phyloP scores from a whole-genome alignment of 2,797 vertebrate species.

The Sarcophilus harrisii region DNA sequence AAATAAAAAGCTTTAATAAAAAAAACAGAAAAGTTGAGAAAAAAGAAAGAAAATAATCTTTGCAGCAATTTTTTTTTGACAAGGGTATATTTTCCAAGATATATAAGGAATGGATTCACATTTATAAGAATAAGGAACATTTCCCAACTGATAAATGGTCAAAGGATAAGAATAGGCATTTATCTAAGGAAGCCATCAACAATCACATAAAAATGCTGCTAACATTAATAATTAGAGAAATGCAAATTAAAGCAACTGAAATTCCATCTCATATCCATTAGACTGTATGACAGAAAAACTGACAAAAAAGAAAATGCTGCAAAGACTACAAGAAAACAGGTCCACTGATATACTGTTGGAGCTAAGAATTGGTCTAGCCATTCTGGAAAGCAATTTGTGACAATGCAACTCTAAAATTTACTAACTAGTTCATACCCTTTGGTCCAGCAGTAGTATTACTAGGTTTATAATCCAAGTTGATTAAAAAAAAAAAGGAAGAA shows the following conservation, averaged over 20 bases:
- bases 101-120: background rate
- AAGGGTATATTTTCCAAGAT: background rate
- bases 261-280: background rate
- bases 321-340: background rate
- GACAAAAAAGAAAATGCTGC: background rate
- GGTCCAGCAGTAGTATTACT: background rate
- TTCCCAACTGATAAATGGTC: background rate
- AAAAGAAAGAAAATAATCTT: no score
- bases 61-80: no score
- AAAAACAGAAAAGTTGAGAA: no score
- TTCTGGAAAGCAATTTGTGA: background rate
- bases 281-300: background rate
- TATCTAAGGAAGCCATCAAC: background rate
- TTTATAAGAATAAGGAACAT: background rate
- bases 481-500: background rate
- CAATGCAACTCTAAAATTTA: background rate
- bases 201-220: background rate
- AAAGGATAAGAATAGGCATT: background rate
- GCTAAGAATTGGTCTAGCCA: background rate
- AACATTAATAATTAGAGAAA: background rate
- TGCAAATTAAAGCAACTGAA: background rate
- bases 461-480: background rate
- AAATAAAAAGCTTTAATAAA: no score
- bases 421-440: background rate
- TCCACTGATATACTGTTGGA: background rate